Percentiles rank a stretch among this genome's conserved stretches.
Evolutionary conservation across 2,113 vertebrate genomes (phyloP).

Genomic region (Chinchilla lanigera): DNA sequence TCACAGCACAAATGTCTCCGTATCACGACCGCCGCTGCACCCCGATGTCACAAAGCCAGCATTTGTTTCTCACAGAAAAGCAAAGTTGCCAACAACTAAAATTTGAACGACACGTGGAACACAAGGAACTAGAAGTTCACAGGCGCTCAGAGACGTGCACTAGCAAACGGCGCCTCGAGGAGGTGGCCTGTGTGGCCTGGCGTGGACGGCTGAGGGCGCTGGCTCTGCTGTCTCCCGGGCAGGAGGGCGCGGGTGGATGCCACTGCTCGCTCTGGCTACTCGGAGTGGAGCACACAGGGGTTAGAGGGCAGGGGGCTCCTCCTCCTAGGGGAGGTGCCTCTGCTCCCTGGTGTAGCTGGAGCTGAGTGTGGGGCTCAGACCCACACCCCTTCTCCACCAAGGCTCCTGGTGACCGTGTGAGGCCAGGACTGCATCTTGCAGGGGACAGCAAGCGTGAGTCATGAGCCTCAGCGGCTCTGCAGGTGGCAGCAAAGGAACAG

Average conservation of each 20-base stretch:
- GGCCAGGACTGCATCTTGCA: neutral
- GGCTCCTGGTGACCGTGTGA: neutral
- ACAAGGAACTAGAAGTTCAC: fast-evolving
- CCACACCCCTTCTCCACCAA: no score
- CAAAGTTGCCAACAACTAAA: neutral
- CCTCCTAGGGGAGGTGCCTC: no score
- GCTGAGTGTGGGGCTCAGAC: neutral
- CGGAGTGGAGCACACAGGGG: neutral
- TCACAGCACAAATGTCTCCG: neutral
- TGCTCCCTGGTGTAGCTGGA: neutral
- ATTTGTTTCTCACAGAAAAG: neutral
- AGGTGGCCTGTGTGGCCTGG: neutral
- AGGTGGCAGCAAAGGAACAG: neutral
- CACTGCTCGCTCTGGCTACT: neutral
- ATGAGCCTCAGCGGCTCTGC: neutral
- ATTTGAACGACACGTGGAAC: neutral
- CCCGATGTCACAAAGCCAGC: neutral
- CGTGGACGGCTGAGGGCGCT: neutral
- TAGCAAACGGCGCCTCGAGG: fast-evolving
- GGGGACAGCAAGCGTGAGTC: neutral
- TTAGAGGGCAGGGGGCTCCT: no score
- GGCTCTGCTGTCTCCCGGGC: neutral
- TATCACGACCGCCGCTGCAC: neutral
- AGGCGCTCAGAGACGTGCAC: fast-evolving
- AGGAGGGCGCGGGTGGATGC: neutral